Percentiles rank a stretch among this genome's conserved stretches.
Conservation (phyloP, 1,140 invertebrate genomes). For the Heliothis virescens region DNA sequence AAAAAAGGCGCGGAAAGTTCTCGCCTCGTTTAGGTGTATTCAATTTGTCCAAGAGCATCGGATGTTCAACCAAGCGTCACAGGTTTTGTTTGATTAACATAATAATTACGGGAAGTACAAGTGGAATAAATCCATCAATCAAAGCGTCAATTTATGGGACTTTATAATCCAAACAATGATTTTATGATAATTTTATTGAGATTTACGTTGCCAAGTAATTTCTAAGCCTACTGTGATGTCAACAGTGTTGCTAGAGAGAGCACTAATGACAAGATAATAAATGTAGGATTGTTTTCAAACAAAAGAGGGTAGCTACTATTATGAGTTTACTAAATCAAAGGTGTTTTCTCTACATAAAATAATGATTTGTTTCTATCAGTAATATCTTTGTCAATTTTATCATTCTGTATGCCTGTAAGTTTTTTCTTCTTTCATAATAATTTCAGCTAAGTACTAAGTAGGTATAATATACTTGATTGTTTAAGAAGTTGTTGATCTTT, state of each 20-base stretch:
- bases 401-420: too few relatives aligned
- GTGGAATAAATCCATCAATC: conserved; percentile 60
- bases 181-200: conserved; percentile 45
- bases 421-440: too few relatives aligned
- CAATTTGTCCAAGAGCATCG: conserved; percentile 57
- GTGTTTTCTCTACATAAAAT: too few relatives aligned
- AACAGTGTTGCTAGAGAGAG: neutral
- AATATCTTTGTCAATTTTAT: too few relatives aligned
- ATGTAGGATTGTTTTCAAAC: too few relatives aligned
- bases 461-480: too few relatives aligned
- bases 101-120: conserved; percentile 55
- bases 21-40: conserved; percentile 43
- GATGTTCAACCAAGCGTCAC: conserved; percentile 21
- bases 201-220: conserved; percentile 29
- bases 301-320: too few relatives aligned
- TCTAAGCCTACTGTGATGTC: conserved; percentile 25
- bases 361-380: too few relatives aligned
- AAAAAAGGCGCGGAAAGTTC: conserved; percentile 45
- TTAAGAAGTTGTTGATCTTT: too few relatives aligned
- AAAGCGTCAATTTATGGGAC: conserved; percentile 49
- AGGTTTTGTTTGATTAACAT: conserved; percentile 55
- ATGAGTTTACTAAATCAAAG: too few relatives aligned
- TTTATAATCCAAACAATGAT: conserved; percentile 50
- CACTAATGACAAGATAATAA: too few relatives aligned
- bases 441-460: too few relatives aligned